A percentile compares a stretch with the other conserved stretches of the same genome.
Conservation (phyloP, 2,113 vertebrate species). For the Verasper variegatus region DNA sequence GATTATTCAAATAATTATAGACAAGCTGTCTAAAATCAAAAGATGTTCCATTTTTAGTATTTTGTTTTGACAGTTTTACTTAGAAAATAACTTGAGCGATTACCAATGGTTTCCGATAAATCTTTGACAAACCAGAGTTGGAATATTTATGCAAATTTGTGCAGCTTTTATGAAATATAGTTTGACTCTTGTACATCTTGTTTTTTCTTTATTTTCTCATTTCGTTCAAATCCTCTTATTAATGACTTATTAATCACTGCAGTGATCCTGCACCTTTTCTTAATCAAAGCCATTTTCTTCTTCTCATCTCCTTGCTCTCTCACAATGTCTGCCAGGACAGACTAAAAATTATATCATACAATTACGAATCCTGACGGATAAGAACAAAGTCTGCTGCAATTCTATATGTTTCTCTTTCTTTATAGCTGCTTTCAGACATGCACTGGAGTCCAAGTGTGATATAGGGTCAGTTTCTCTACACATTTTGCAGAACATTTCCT, state of each 20-base stretch:
- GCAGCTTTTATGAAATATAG: neutral
- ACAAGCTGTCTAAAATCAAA: neutral
- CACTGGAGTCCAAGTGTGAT: no score
- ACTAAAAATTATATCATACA: slow-evolving; percentile 21
- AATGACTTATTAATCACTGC: neutral
- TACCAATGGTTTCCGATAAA: no score
- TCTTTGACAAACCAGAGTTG: neutral
- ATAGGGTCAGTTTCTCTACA: no score
- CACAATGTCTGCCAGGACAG: slow-evolving; percentile 1
- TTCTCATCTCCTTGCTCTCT: neutral
- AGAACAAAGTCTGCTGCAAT: slow-evolving; percentile 16
- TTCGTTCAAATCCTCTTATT: neutral
- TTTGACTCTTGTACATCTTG: neutral
- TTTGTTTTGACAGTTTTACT: neutral
- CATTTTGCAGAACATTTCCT: no score
- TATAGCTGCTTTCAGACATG: neutral
- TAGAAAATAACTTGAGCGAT: neutral
- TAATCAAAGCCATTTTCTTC: slow-evolving; percentile 25
- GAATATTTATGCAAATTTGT: neutral
- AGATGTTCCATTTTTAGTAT: neutral
- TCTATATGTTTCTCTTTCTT: neutral
- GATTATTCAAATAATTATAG: neutral
- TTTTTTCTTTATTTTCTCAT: neutral
- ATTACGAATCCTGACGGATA: slow-evolving; percentile 7
- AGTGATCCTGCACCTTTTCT: neutral